Evolutionary conservation across 2,797 vertebrate genomes (phyloP).

Genomic region (Okamejei kenojei): DNA sequence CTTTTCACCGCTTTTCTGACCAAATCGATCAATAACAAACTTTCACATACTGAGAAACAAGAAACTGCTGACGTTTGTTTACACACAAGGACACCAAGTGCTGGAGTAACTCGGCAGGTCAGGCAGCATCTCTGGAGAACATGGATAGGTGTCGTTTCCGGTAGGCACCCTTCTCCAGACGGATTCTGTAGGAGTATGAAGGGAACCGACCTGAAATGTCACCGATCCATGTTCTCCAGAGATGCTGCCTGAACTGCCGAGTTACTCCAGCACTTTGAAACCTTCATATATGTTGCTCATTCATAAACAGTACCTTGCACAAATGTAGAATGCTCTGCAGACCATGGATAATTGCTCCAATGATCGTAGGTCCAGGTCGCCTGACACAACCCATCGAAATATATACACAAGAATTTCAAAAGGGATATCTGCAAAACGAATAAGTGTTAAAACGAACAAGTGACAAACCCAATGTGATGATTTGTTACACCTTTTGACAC

Average conservation of each 20-base stretch:
- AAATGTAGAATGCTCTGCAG: conserved; percentile 94
- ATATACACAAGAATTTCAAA: conserved; percentile 94
- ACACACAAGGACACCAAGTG: too few relatives aligned
- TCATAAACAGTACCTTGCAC: conserved; percentile 74
- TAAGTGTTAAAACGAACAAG: conserved; percentile 27
- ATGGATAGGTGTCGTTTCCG: too few relatives aligned
- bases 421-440: conserved; percentile 68
- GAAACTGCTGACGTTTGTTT: too few relatives aligned
- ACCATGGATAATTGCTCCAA: conserved; percentile 91
- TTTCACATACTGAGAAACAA: too few relatives aligned
- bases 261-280: too few relatives aligned
- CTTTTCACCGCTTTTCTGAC: background rate
- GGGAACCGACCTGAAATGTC: too few relatives aligned
- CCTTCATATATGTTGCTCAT: background rate
- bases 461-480: background rate
- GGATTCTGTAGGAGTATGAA: too few relatives aligned
- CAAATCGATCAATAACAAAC: background rate
- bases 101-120: too few relatives aligned
- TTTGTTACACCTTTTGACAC: background rate
- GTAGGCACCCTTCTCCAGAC: too few relatives aligned
- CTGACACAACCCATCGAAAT: conserved; percentile 97
- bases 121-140: too few relatives aligned
- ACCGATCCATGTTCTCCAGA: too few relatives aligned
- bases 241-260: too few relatives aligned
- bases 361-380: conserved; percentile 86